These are phyloP conservation scores for Eulemur mongoz DNA, from an alignment of 2,797 vertebrate genomes.

Conservation along the genomic window DNA sequence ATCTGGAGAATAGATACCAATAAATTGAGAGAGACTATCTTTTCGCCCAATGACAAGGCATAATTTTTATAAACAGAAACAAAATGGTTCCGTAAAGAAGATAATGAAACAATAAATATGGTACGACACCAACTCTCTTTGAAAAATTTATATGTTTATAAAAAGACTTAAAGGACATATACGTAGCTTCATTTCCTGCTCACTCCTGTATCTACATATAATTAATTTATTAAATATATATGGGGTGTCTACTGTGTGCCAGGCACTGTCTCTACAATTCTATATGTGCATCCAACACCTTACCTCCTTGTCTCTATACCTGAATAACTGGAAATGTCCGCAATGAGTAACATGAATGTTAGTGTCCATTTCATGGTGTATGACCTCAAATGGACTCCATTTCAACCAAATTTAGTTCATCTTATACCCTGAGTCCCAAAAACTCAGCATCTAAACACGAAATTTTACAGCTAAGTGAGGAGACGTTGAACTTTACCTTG, in stretches of 20 bases:
- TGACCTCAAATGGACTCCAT: background rate
- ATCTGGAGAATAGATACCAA: background rate
- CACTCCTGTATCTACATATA: background rate
- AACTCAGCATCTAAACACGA: background rate
- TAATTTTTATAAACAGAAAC: background rate
- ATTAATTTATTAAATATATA: background rate
- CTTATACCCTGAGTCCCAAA: background rate
- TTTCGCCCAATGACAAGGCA: background rate
- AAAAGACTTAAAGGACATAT: no score
- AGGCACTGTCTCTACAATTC: background rate
- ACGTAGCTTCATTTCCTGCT: background rate
- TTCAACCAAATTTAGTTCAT: background rate
- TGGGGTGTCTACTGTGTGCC: no score
- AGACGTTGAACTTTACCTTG: background rate
- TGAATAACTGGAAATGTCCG: background rate
- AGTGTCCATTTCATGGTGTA: background rate
- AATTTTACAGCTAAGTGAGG: background rate
- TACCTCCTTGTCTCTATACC: background rate
- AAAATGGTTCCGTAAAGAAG: background rate
- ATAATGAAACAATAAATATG: background rate
- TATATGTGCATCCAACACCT: background rate
- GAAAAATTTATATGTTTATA: no score
- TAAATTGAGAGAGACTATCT: background rate
- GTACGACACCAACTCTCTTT: no score
- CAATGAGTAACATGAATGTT: background rate